Evolutionary conservation across 1,140 invertebrate species (phyloP), one percentile per base, ranked within the genome.

Genomic region (Papilio polytes): DNA sequence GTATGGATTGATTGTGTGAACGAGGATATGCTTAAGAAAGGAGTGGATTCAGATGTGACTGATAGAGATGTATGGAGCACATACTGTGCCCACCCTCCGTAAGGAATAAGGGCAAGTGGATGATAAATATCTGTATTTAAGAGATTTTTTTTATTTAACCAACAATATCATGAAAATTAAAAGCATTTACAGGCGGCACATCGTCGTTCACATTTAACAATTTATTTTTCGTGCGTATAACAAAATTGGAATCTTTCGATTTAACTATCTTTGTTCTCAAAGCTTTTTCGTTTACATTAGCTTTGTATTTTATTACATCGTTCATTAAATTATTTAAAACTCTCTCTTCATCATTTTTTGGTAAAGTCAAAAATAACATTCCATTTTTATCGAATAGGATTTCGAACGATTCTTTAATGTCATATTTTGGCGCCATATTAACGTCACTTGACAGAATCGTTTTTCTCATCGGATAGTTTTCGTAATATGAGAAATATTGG

Each of bases 321-420:
- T 82, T 84, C n/a, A 84, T 44, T 18, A 84, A 59, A 53, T 80
- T 51, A 51, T 84, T 84, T 15, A 82, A 74, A 36, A 74, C 26
- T 79, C 81, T 82, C 48, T 84, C 81, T 13, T 79, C 46, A 41
- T 73, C 74, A 12, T 56, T 41, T 46, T 18, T 70, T 3, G 80
- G 80, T 12, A 78, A 74, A 3, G 74, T 81, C 18, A 85, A 46
- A 77, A 74, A 83, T 6, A 83, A 13, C 53, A 83, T 80, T 1
- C 80, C 73, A 18, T 85, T 53, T 53, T 80, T 78, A 72, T 82
- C 82, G 53, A 82, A 82, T 8, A 82, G 20, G 7, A 59, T 53
- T 36, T 81, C 80, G 13, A 80, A 74, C 9, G 36, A 22, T 22
- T 78, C 22, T 22, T 73, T 44, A 13, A 66, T 44, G n/a, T 48